These are phyloP conservation scores for Dryomyza anilis DNA, from an alignment of 2,888 invertebrate genomes.

Conservation along the genomic window DNA sequence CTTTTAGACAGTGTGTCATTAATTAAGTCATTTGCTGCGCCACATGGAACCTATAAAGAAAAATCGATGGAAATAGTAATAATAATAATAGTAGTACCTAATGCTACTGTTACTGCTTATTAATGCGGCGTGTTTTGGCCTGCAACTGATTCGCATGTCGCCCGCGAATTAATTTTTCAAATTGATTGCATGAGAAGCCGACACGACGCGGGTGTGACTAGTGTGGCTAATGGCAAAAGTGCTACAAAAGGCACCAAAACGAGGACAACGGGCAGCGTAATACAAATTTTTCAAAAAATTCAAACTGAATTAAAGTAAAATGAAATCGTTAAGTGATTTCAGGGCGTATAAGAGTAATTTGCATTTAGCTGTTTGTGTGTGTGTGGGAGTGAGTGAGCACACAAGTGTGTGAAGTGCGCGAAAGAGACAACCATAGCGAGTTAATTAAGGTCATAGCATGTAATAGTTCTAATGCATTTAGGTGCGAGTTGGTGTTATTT, in stretches of 20 bases:
- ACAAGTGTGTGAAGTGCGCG: too few relatives aligned
- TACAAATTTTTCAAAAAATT: too few relatives aligned
- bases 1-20: not conserved
- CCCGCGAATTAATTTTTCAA: not conserved
- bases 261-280: too few relatives aligned
- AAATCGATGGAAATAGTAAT: not conserved
- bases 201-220: not conserved
- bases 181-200: not conserved
- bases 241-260: too few relatives aligned
- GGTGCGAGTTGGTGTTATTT: too few relatives aligned
- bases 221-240: not conserved
- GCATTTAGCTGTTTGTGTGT: too few relatives aligned
- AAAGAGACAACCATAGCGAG: too few relatives aligned
- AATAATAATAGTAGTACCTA: too few relatives aligned
- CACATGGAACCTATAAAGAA: not conserved
- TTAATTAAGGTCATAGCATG: too few relatives aligned
- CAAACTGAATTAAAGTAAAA: not conserved
- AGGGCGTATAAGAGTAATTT: not conserved
- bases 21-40: not conserved
- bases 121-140: not conserved
- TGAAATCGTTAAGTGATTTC: not conserved
- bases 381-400: too few relatives aligned
- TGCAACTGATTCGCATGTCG: slow-evolving; percentile 15
- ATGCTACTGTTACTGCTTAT: too few relatives aligned
- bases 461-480: too few relatives aligned